phyloP scores from a whole-genome alignment of 2,888 invertebrate genomes.

The Ornithoptera priamus region DNA sequence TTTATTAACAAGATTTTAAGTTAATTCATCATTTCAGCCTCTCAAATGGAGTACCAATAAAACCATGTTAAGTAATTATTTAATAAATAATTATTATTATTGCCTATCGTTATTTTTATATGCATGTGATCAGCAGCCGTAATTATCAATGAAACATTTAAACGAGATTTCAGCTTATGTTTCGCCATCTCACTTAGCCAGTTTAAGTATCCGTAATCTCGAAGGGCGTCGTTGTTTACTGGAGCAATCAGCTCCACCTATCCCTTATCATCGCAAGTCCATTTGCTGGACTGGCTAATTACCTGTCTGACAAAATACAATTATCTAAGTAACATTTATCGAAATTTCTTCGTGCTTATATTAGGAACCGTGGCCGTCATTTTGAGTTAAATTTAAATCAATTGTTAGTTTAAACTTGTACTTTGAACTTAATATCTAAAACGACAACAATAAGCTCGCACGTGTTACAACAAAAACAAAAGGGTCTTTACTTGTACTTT shows the following conservation, averaged over 20 bases:
- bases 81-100: background rate
- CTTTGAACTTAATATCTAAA: no score
- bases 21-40: no score
- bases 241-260: constrained; percentile 33
- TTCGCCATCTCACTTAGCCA: constrained; percentile 59
- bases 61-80: background rate
- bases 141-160: constrained; percentile 27
- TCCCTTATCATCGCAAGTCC: constrained; percentile 34
- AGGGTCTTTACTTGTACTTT: no score
- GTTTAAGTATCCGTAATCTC: constrained; percentile 51
- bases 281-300: constrained; percentile 57
- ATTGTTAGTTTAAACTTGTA: no score
- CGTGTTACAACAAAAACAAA: no score
- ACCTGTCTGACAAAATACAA: constrained; percentile 35
- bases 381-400: no score
- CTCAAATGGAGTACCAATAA: no score
- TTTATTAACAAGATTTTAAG: background rate
- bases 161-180: constrained; percentile 35
- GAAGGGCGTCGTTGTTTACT: constrained; percentile 70
- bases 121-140: constrained; percentile 10
- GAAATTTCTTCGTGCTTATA: background rate
- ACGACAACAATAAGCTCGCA: no score
- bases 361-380: no score
- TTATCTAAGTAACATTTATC: constrained; percentile 44
- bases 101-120: constrained; percentile 14